These are phyloP conservation scores for Limnothrissa miodon DNA, from an alignment of 2,113 vertebrate genomes.

Conservation along the genomic window DNA sequence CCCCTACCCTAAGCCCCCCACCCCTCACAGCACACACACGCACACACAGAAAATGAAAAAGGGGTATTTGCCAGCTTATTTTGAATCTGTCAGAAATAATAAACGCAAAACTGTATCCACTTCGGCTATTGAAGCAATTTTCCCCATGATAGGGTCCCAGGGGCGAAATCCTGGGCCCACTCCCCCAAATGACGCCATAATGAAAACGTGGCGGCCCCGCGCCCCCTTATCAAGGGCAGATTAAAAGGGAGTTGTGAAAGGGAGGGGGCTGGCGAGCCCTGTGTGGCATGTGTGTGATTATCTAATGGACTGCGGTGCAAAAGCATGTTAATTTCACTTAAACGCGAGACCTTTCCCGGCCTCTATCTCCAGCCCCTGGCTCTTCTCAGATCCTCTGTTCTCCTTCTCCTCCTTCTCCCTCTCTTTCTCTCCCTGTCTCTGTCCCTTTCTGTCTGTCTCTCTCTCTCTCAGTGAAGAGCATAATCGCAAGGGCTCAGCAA, in stretches of 20 bases:
- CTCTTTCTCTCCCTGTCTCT: conserved; percentile 22
- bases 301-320: conserved; percentile 71
- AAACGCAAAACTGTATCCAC: conserved; percentile 70
- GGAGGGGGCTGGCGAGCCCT: conserved; percentile 68
- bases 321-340: conserved; percentile 70
- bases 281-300: conserved; percentile 79
- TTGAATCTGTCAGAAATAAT: conserved; percentile 72
- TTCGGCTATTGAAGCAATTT: conserved; percentile 75
- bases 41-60: conserved; percentile 48
- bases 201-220: conserved; percentile 64
- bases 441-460: conserved; percentile 4
- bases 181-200: conserved; percentile 72
- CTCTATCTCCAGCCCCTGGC: conserved; percentile 68
- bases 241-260: conserved; percentile 74
- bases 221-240: conserved; percentile 68
- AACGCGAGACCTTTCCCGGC: conserved; percentile 72
- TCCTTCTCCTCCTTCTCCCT: not conserved
- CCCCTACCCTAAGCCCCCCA: conserved; percentile 16
- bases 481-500: conserved; percentile 57
- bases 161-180: conserved; percentile 64
- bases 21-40: conserved; percentile 2
- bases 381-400: conserved; percentile 52
- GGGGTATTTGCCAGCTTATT: conserved; percentile 68
- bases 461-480: conserved; percentile 50
- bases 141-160: conserved; percentile 64